Evolutionary conservation across 2,888 invertebrate species (phyloP).

Genomic region (Nemapogon koenigi): DNA sequence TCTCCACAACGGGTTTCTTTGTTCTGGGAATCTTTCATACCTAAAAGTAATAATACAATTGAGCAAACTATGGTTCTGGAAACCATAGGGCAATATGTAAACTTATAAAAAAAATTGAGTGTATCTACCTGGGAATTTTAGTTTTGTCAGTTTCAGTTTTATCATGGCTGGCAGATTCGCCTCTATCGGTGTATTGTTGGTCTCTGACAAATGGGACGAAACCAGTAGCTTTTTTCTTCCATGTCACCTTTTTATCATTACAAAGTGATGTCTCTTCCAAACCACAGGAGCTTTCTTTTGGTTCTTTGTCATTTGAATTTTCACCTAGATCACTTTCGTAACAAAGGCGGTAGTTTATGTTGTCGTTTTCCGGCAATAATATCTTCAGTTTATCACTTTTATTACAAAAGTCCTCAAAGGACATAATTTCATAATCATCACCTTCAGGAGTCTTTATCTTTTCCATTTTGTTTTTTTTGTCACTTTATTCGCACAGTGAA

Average conservation of each 20-base stretch:
- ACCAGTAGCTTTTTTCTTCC: constrained; percentile 34
- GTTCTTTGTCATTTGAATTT: constrained; percentile 35
- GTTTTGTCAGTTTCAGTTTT: too few relatives aligned
- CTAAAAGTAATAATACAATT: constrained; percentile 26
- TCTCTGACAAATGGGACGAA: constrained; percentile 47
- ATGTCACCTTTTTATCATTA: constrained; percentile 36
- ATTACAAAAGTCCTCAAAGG: constrained; percentile 67
- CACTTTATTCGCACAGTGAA: background rate
- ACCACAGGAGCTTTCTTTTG: constrained; percentile 22
- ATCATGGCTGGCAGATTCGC: too few relatives aligned
- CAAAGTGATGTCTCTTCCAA: constrained; percentile 49
- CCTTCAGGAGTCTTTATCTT: constrained; percentile 51
- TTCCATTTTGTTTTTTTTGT: constrained; percentile 36
- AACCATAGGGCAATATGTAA: too few relatives aligned
- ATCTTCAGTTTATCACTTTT: constrained; percentile 55
- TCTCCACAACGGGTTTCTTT: constrained; percentile 28
- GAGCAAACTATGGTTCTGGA: too few relatives aligned
- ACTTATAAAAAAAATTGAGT: too few relatives aligned
- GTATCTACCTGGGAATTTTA: too few relatives aligned
- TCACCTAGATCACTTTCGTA: constrained; percentile 45
- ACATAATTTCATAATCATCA: constrained; percentile 60
- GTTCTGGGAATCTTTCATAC: constrained; percentile 45
- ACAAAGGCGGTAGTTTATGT: constrained; percentile 56
- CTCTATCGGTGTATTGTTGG: constrained; percentile 27
- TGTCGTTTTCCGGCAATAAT: constrained; percentile 59